Evolutionary conservation across 2,888 invertebrate species (phyloP), one percentile per base, ranked within the genome.

Genomic region (Cylindroiulus punctatus): DNA sequence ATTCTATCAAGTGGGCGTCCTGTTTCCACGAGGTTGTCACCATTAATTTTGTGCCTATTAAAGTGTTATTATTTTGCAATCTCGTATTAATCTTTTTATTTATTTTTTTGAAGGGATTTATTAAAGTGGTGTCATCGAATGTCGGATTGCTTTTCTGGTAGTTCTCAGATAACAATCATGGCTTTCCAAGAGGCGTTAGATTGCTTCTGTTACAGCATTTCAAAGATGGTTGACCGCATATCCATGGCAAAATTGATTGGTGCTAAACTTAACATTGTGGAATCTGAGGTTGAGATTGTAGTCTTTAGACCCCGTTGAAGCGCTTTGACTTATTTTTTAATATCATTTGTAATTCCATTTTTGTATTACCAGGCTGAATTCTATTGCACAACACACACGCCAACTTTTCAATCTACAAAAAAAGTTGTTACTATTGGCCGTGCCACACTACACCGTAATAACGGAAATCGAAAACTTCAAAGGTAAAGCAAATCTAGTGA

Each of bases 41-140:
- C 52, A 30, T 57, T 44, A 84, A n/a, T 42, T 84, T 0, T 42
- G 47, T 47, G 36, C 26, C n/a, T 22, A 40, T 26, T 84, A 0
- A 84, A 85, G 12, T 47, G 12, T 22, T 22, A 14, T 76, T 65
- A 19, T 65, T 84, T 36, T 17, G 26, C 10, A 30, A 40, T 14
- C 10, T 19, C 10, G 19, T 44, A 85, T 81, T 85, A 36, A 22
- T 36, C 8, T 17, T 47, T 19, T 1, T 44, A 44, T n/a, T 76
- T 26, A 76, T 5, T 26, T 76, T 36, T 52, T 22, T 30, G 36
- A 57, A 93, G 98, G 89, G 98, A 98, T 92, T 93, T 98, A 84
- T 94, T 98, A 88, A 98, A 98, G 90, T 96, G 97, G 94, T 98
- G 98, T 90, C 92, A 94, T 5, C 93, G 98, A 89, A 94, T 96